Evolutionary conservation across 92 coral and sea anemone genomes (phyloP), one percentile per base, ranked within the genome.

Genomic region (Paragorgia papillata): DNA sequence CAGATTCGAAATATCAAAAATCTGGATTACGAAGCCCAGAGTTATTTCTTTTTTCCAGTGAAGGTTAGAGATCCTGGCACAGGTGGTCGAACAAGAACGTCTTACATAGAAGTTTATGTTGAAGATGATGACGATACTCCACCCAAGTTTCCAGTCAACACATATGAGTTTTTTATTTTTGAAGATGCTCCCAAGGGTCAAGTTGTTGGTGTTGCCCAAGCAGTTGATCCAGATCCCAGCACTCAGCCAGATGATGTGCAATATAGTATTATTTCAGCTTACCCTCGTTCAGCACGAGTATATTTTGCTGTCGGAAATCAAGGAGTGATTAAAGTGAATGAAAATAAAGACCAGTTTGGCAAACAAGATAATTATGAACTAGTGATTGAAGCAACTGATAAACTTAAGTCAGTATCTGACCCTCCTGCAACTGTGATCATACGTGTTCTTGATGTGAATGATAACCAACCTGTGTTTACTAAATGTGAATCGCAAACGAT

Each of bases 211-310:
- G 95, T 95, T 18, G 95, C 89, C 9, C 90, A 92, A 59, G 99
- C 99, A 0, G 91, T 53, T 5, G 78, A 71, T 26, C 78, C 78
- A 28, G 78, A 71, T 15, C 78, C 78, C 13, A 58, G 62, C 3
- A 71, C 99, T 28, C 90, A 92, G 2, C 92, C 99, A 0, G 95
- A 91, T 79, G 99, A 92, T 13, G 81, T 95, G 22, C 85, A 87
- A 3, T 95, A 95, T 49, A 88, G 85, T 68, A 87, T 91, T 15
- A 27, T 67, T 20, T 51, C 83, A 17, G 95, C 95, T 12, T 81
- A 86, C 48, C 81, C 88, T 6, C 76, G 71, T 44, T 18, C 21
- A 33, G 51, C 44, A 6, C 9, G 30, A 19, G 64, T 53, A 13
- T 71, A 71, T 21, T 71, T 71, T 33, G 32, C 31, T 17, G 64